phyloP scores from a whole-genome alignment of 1,140 invertebrate genomes.

The Megalonaias nervosa region DNA sequence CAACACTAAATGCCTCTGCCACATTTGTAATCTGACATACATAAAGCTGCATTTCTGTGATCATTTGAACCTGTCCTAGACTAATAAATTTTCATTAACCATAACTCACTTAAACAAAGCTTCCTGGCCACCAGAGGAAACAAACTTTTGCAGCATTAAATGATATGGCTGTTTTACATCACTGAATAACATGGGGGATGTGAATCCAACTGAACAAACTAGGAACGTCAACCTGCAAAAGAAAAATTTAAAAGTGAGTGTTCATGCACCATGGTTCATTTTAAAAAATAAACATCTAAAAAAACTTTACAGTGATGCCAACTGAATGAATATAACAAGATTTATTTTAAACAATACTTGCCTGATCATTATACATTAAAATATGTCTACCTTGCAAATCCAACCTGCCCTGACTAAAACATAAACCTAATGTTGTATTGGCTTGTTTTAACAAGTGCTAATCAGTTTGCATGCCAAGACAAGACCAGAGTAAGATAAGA shows the following conservation, averaged over 20 bases:
- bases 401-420: background rate
- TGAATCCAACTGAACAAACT: conserved; percentile 91
- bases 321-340: background rate
- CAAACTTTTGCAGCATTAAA: conserved; percentile 90
- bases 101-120: conserved; percentile 81
- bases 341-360: no score
- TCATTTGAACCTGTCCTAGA: no score
- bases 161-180: conserved; percentile 91
- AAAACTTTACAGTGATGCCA: background rate
- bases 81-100: background rate
- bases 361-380: background rate
- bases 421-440: background rate
- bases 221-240: conserved; percentile 83
- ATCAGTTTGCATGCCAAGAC: no score
- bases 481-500: no score
- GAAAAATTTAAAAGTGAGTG: background rate
- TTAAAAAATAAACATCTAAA: background rate
- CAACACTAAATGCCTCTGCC: no score
- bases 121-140: conserved; percentile 82
- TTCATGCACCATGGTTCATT: no score
- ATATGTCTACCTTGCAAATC: background rate
- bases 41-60: no score
- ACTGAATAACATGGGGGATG: conserved; percentile 91
- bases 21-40: no score
- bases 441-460: background rate